Evolutionary conservation across 2,888 invertebrate genomes (phyloP).

Genomic region (Himalopsyche japonica): DNA sequence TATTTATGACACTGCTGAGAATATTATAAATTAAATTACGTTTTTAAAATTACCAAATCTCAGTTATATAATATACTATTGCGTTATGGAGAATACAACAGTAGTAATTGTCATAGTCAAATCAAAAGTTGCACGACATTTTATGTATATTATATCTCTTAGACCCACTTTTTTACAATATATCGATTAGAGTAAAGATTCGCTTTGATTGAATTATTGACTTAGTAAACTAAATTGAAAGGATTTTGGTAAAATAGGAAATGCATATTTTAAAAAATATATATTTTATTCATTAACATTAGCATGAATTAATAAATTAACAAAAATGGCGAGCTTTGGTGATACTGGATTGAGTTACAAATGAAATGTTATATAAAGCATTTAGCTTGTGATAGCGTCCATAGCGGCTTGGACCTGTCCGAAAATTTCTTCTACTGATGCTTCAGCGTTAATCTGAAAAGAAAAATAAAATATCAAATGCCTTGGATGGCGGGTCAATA

Average conservation of each 20-base stretch:
- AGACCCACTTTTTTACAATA: no score
- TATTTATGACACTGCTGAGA: no score
- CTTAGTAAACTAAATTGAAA: no score
- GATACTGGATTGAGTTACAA: background rate
- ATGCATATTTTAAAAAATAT: background rate
- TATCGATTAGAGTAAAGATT: background rate
- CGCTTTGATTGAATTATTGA: no score
- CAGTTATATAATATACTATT: no score
- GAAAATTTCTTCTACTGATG: constrained; percentile 76
- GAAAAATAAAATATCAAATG: background rate
- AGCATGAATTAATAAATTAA: background rate
- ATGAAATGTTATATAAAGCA: background rate
- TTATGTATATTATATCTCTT: no score
- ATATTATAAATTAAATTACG: no score
- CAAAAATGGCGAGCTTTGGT: background rate
- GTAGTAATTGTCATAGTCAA: no score
- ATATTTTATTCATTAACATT: background rate
- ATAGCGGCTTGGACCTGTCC: constrained; percentile 65
- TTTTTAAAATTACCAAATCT: no score
- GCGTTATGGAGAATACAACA: no score
- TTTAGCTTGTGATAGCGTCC: constrained; percentile 53
- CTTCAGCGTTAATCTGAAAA: constrained; percentile 81
- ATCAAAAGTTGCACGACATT: no score
- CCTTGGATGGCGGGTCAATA: no score
- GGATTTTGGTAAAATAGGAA: background rate